These are phyloP conservation scores for Maccullochella peelii DNA, from an alignment of 2,113 vertebrate genomes.

Conservation along the genomic window DNA sequence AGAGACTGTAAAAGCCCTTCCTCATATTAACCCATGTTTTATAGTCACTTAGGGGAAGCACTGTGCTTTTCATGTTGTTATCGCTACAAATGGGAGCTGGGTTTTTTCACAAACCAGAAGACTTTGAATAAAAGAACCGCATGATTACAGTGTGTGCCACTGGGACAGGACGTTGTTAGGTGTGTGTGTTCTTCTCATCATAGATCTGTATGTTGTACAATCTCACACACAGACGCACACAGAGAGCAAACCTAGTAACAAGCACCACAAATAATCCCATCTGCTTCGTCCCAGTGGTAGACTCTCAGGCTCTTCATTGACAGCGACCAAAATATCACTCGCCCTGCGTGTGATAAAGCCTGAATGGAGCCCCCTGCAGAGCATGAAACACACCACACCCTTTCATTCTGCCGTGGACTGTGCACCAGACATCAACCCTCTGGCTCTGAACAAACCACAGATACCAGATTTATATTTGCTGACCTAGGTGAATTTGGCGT, in stretches of 20 bases:
- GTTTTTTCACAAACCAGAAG: slow-evolving; percentile 28
- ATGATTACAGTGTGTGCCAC: slow-evolving; percentile 40
- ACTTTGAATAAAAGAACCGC: slow-evolving; percentile 37
- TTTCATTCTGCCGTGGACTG: slow-evolving; percentile 34
- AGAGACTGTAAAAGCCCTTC: slow-evolving; percentile 46
- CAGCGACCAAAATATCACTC: slow-evolving; percentile 61
- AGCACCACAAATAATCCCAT: slow-evolving; percentile 70
- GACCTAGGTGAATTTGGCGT: slow-evolving; percentile 24
- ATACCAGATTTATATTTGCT: slow-evolving; percentile 34
- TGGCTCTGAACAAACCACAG: slow-evolving; percentile 51
- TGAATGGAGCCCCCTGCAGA: slow-evolving; percentile 43
- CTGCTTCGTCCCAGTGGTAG: slow-evolving; percentile 55
- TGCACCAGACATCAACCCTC: slow-evolving; percentile 24
- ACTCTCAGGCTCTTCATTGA: slow-evolving; percentile 25
- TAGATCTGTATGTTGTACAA: slow-evolving; percentile 4
- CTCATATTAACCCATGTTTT: slow-evolving; percentile 57
- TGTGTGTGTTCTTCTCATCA: slow-evolving; percentile 14
- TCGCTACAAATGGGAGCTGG: slow-evolving; percentile 42
- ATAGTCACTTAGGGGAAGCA: slow-evolving; percentile 43
- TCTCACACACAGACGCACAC: neutral
- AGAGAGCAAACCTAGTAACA: slow-evolving; percentile 34
- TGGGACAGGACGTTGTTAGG: slow-evolving; percentile 22
- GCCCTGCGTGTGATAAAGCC: slow-evolving; percentile 19
- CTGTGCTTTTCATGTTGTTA: slow-evolving; percentile 49
- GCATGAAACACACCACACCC: slow-evolving; percentile 43